Percentiles rank a stretch among this genome's conserved stretches.
phyloP scores from a whole-genome alignment of 2,797 vertebrate species.

The Emydoidea blandingii region DNA sequence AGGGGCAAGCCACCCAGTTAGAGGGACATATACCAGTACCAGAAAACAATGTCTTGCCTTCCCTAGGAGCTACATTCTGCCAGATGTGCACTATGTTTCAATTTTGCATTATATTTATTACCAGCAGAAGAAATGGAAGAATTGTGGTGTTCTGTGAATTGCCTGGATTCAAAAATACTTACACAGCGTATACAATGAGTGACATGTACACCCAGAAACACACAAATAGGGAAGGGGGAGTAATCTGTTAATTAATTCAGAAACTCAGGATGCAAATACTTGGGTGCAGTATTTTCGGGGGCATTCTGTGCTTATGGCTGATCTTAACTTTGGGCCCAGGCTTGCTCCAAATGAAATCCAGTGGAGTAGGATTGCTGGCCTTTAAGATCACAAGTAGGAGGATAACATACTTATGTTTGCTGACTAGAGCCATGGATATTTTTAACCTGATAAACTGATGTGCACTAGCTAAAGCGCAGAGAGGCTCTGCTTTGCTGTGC shows the following conservation, averaged over 20 bases:
- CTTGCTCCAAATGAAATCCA: not conserved
- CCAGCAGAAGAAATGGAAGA: conserved; percentile 23
- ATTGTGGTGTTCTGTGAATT: not conserved
- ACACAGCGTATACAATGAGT: not conserved
- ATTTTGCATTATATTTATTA: conserved; percentile 33
- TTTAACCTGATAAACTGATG: not conserved
- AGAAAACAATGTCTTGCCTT: conserved; percentile 7
- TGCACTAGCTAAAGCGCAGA: not conserved
- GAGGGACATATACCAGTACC: not conserved
- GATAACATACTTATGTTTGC: conserved; percentile 6
- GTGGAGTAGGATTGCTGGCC: not conserved
- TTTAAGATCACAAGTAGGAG: conserved; percentile 3
- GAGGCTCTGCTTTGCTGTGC: conserved; percentile 18
- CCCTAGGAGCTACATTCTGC: not conserved
- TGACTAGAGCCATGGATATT: not conserved
- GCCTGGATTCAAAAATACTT: not conserved
- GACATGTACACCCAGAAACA: not conserved
- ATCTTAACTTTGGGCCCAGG: not conserved
- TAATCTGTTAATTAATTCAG: not conserved
- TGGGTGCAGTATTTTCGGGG: not conserved
- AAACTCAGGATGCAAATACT: not conserved
- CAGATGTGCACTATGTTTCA: not conserved
- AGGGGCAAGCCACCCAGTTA: not conserved
- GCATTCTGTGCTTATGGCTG: not conserved
- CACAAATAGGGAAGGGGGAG: not conserved